Evolutionary conservation across 1,140 invertebrate genomes (phyloP), one percentile per base, ranked within the genome.

Genomic region (Pseudomyrmex sp.): DNA sequence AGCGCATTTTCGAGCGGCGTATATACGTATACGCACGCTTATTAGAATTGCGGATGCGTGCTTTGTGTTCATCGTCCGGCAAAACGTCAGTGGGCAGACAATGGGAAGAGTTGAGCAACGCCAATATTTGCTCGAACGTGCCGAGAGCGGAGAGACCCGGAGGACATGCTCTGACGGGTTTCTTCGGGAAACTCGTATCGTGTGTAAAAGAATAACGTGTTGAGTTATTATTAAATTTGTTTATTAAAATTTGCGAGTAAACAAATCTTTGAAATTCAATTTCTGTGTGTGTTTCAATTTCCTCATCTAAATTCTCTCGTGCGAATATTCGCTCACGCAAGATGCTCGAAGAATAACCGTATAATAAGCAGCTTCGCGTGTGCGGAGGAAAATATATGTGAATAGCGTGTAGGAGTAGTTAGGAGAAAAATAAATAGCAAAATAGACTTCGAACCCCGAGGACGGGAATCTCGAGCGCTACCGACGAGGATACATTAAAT

Each of bases 41-140:
- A 93, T 92, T 91, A 92, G 87, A 86, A 89, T 91, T 89, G 89
- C 91, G 89, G 87, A 91, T 89, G 83, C 87, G 88, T 92, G 88
- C 90, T 92, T 93, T 91, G 92, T 93, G 91, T 92, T 92, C 92
- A 91, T 91, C 80, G 92, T 86, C 91, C 90, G 91, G 91, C 84
- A 92, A 93, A 93, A 93, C 89, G 91, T 82, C 89, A 86, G 85
- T 76, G 85, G 76, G 87, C 89, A 88, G 76, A 92, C 89, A 92
- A 92, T 93, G 76, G 85, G 63, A 58, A 74, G 61, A 74, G 79
- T 93, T 92, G 85, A 89, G 88, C 87, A 92, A 91, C 77, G 54
- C 54, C 68, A 85, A 89, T 80, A 80, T 74, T 56, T 63, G 87
- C 73, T 73, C 68, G 68, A 63, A 82, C 48, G 70, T 63, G 70